A percentile compares a stretch with the other conserved stretches of the same genome.
Evolutionary conservation across 2,888 invertebrate genomes (phyloP).

Genomic region (Sphecodes monilicornis): DNA sequence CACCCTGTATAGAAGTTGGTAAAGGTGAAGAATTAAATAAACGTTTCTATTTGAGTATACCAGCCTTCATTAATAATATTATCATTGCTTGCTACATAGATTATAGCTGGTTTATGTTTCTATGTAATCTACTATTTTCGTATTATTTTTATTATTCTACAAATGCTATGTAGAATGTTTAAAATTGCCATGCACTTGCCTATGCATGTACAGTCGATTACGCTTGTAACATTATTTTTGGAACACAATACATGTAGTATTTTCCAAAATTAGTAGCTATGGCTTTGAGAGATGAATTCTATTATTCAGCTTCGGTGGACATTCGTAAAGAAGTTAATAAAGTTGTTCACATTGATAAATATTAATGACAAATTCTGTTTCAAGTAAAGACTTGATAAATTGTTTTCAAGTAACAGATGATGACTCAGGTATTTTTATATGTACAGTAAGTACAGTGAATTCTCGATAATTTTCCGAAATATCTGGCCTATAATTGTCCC

Average conservation of each 20-base stretch:
- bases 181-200: neutral
- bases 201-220: neutral
- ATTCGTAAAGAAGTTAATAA: too few species aligned
- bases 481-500: too few species aligned
- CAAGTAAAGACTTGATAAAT: too few species aligned
- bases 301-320: neutral
- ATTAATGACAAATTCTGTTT: too few species aligned
- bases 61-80: neutral
- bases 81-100: neutral
- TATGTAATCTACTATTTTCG: neutral
- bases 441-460: too few species aligned
- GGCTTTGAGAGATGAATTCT: neutral
- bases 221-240: neutral
- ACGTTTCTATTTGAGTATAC: neutral
- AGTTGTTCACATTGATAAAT: too few species aligned
- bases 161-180: neutral
- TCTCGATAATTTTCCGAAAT: too few species aligned
- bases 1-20: too few species aligned
- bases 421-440: too few species aligned
- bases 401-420: too few species aligned
- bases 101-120: neutral
- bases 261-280: neutral
- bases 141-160: neutral
- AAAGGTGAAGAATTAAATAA: constrained; percentile 10
- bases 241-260: neutral